Percentiles rank a stretch among this genome's conserved stretches.
Evolutionary conservation across 2,888 invertebrate species (phyloP).

Genomic region (Troides helena): DNA sequence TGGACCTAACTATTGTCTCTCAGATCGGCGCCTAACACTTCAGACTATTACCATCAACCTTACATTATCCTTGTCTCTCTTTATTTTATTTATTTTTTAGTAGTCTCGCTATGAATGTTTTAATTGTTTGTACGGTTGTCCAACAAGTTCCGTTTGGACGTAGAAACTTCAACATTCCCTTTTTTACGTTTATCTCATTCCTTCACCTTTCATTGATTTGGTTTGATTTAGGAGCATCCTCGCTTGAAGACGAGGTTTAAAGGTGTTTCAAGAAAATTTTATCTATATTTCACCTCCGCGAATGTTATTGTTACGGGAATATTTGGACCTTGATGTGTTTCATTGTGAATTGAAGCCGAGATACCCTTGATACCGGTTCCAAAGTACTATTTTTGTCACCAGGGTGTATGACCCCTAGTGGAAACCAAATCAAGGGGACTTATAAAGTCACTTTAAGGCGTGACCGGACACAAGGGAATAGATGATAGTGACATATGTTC

Average conservation of each 20-base stretch:
- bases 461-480: slow-evolving; percentile 79
- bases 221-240: slow-evolving; percentile 13
- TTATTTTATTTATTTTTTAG: slow-evolving; percentile 49
- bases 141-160: slow-evolving; percentile 52
- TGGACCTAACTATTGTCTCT: slow-evolving; percentile 55
- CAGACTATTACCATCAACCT: slow-evolving; percentile 45
- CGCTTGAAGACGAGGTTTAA: not conserved
- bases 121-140: slow-evolving; percentile 52
- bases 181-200: slow-evolving; percentile 33
- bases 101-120: slow-evolving; percentile 61
- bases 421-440: slow-evolving; percentile 90
- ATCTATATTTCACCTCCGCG: not conserved
- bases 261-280: not conserved
- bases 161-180: slow-evolving; percentile 45
- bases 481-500: slow-evolving; percentile 38
- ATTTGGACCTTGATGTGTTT: slow-evolving; percentile 11
- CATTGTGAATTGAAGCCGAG: slow-evolving; percentile 29
- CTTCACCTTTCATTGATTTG: slow-evolving; percentile 34
- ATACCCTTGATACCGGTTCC: slow-evolving; percentile 52
- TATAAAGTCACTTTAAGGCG: slow-evolving; percentile 84
- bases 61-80: slow-evolving; percentile 46
- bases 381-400: slow-evolving; percentile 44
- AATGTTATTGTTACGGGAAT: not conserved
- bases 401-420: slow-evolving; percentile 84
- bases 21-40: slow-evolving; percentile 46